Evolutionary conservation across 2,113 vertebrate species (phyloP).

Genomic region (Thryonomys swinderianus): DNA sequence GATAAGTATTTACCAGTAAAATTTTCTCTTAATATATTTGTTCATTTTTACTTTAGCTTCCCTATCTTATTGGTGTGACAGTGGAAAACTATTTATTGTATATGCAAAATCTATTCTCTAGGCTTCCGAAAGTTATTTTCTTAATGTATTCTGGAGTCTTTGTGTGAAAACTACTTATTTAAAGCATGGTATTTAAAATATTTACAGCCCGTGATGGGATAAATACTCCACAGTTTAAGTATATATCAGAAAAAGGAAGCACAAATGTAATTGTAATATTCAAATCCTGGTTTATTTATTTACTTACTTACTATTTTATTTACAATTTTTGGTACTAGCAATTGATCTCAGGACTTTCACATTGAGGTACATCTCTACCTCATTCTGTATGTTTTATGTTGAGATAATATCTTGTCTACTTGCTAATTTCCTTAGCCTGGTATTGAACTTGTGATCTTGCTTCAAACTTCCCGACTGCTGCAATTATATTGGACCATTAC

Average conservation of each 20-base stretch:
- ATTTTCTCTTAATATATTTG: not conserved
- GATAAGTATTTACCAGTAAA: not conserved
- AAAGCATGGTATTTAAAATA: not conserved
- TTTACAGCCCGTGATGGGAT: fast-evolving
- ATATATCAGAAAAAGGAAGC: not conserved
- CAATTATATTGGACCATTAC: not conserved
- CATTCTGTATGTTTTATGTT: not conserved
- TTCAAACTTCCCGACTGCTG: not conserved
- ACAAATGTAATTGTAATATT: not conserved
- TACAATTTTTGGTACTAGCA: not conserved
- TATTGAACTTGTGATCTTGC: not conserved
- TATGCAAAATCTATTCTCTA: not conserved
- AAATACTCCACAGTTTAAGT: not conserved
- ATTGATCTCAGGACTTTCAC: not conserved
- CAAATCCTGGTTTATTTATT: not conserved
- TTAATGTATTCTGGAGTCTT: not conserved
- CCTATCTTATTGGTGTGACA: not conserved
- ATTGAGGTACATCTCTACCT: not conserved
- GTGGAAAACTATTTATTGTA: not conserved
- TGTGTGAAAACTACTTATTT: not conserved
- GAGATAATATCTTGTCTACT: not conserved
- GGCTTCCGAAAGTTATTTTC: not conserved
- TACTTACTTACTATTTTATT: not conserved
- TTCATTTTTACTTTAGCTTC: not conserved
- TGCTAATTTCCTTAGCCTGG: not conserved